Evolutionary conservation across 2,797 vertebrate genomes (phyloP), one percentile per base, ranked within the genome.

Genomic region (Eremophila alpestris): DNA sequence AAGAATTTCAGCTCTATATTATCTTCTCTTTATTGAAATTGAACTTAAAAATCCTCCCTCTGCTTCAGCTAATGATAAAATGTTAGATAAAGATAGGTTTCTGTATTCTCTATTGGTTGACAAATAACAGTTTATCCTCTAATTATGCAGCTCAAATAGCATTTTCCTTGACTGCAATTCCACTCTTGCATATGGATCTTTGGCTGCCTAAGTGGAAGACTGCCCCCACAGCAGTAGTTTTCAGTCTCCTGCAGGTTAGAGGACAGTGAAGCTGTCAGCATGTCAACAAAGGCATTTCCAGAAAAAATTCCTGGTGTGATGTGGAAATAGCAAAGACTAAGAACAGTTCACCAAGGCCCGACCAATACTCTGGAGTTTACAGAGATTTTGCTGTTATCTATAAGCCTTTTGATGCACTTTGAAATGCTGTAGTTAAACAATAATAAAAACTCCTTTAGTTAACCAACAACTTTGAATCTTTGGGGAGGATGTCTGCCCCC

Each of bases 21-120:
- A 93, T 81, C 86, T 93, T 85, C 49, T 89, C 80, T 91, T 96
- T 95, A 97, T 90, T 91, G 83, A 97, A 96, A 96, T 71, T 82
- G 95, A 97, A 96, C 93, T 95, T 76, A 91, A 97, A 97, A 97
- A 93, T 93, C 71, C 78, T 97, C 82, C 91, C 93, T 93, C 68
- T 71, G 67, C 69, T 96, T 94, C 90, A 93, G 62, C 58, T 90
- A 89, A 84, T 89, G 97, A 96, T 92, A 95, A 97, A 96, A 89
- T 4, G 16, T 83, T 84, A 94, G 67, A 67, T 77, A 87, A 87
- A 91, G 86, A 83, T 59, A 90, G 49, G 89, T 56, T 96, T 90
- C 76, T 92, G 93, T 59, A 48, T 74, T 81, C 78, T 93, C 62
- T 77, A 69, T 32, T 94, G 52, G 95, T 87, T 97, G 70, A 97